Base-by-base conservation (phyloP, 2,888 invertebrate species). In the Arge pagana region DNA sequence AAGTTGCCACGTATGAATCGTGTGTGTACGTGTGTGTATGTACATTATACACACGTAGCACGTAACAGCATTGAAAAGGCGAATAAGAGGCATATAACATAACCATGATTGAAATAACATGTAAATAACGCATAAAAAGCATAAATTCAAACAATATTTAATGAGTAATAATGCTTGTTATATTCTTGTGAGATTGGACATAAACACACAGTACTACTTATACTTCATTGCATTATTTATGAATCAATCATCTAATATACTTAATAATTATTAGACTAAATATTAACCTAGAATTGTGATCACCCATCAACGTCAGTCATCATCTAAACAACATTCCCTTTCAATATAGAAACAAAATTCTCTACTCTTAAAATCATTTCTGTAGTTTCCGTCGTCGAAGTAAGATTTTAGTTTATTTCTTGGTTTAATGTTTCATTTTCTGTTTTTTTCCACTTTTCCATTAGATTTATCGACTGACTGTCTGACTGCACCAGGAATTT, bases 231-330 rank as follows among this genome's bases (percentile, higher is more conserved):
- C 76, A 76, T 73, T 76, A 74, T 74, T 74, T 72, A 76, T 72
- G 70, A 76, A 76, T 74, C 72, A 74, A 74, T 74, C 70, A 70
- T 73, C 76, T 74, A 76, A 74, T 71, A 68, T 76, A 72, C 72
- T 76, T 72, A 74, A 74, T 72, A 70, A 72, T 76, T 72, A 76
- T 75, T 76, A 76, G 74, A 74, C 76, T 76, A 75, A 74, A 72
- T 58, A 61, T 69, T 74, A 70, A 74, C 72, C 74, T 76, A 76
- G 66, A 71, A 73, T 76, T 72, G 74, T 74, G 70, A 76, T 75
- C 76, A 74, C 72, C 72, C 72, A 76, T 71, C 71, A 73, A 71
- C 67, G 71, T 74, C 75, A 74, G 72, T 74, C 73, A 68, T 70
- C 64, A 66, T 65, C 67, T 67, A 69, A 69, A 65, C 62, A 70